phyloP scores from a whole-genome alignment of 1,140 invertebrate species.

The Zaprionus capensis region DNA sequence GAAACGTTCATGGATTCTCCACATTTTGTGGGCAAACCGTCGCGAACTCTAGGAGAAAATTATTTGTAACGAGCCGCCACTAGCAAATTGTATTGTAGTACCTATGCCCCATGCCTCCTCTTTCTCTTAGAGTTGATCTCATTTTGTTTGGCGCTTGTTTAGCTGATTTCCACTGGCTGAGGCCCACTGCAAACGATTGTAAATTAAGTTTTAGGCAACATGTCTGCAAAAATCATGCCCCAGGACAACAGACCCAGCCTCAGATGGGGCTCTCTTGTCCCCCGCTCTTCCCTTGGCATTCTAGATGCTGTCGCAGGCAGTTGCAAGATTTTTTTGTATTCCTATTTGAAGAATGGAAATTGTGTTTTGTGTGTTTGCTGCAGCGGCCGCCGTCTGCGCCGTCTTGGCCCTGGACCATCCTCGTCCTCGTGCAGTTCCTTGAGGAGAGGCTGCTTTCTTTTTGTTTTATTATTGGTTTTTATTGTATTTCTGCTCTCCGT shows the following conservation, averaged over 20 bases:
- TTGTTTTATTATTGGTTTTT: constrained; percentile 53
- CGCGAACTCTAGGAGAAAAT: constrained; percentile 67
- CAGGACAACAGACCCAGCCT: constrained; percentile 56
- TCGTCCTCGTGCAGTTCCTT: neutral
- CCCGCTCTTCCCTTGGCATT: neutral
- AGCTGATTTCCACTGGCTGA: constrained; percentile 45
- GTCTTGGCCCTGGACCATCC: neutral
- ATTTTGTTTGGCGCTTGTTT: constrained; percentile 57
- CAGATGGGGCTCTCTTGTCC: neutral
- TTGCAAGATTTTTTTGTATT: constrained; percentile 66
- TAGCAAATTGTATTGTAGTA: constrained; percentile 24
- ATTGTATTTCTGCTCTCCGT: constrained; percentile 67
- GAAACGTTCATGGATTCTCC: constrained; percentile 16
- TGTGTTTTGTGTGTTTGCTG: constrained; percentile 79
- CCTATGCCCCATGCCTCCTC: neutral
- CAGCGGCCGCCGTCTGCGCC: constrained; percentile 51
- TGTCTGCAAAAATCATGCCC: constrained; percentile 80
- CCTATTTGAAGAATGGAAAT: constrained; percentile 79
- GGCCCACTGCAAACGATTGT: constrained; percentile 62
- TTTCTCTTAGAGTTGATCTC: constrained; percentile 45
- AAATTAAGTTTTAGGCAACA: constrained; percentile 82
- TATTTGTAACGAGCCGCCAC: constrained; percentile 61
- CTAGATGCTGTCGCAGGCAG: constrained; percentile 63
- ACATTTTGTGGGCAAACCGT: constrained; percentile 23
- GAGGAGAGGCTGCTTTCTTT: constrained; percentile 20